These are phyloP conservation scores for Bothrops jararaca DNA, from an alignment of 2,113 vertebrate species.

Conservation along the genomic window DNA sequence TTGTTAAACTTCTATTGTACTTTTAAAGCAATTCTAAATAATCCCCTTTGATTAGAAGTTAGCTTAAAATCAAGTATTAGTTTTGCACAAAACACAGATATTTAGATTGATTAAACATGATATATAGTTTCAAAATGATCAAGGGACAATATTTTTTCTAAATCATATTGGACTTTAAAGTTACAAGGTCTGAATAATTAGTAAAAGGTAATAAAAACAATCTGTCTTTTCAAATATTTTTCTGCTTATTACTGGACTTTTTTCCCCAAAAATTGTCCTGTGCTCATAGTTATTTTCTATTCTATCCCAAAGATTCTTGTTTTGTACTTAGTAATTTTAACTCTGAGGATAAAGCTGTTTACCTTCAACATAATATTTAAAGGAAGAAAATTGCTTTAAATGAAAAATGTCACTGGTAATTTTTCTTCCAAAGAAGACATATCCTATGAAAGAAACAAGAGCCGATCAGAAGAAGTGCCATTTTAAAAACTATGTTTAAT, in stretches of 20 bases:
- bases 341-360: conserved; percentile 23
- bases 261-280: background rate
- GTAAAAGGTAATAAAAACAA: background rate
- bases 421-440: conserved; percentile 18
- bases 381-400: conserved; percentile 14
- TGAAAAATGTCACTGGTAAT: conserved; percentile 29
- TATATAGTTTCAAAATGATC: background rate
- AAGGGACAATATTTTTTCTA: background rate
- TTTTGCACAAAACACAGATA: background rate
- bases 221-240: background rate
- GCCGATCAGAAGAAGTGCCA: background rate
- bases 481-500: conserved; percentile 23
- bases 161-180: background rate
- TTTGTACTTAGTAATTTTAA: background rate
- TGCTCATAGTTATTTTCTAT: background rate
- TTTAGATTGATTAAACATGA: background rate
- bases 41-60: background rate
- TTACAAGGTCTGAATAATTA: background rate
- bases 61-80: background rate
- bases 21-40: background rate
- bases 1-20: background rate
- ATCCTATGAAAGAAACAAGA: conserved; percentile 1
- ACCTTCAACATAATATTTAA: conserved; percentile 20
- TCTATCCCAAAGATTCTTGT: conserved; percentile 3
- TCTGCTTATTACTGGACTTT: background rate